phyloP scores from a whole-genome alignment of 2,888 invertebrate genomes.

The Chloroclysta siterata region DNA sequence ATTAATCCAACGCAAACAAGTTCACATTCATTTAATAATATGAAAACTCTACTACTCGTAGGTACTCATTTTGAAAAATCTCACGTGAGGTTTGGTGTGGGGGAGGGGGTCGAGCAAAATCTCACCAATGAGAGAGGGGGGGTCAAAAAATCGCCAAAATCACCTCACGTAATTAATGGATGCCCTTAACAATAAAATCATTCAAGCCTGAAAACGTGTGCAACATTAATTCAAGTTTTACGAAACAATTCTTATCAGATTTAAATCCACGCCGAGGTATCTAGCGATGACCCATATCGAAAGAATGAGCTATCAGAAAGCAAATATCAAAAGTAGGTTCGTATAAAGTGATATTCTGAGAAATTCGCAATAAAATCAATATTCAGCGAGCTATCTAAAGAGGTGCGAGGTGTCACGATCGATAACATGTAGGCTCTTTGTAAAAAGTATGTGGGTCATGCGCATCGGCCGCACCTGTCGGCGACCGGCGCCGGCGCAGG shows the following conservation, averaged over 20 bases:
- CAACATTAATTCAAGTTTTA: no score
- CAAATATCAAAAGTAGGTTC: slow-evolving; percentile 31
- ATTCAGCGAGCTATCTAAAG: slow-evolving; percentile 44
- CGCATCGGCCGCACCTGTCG: slow-evolving; percentile 49
- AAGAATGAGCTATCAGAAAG: slow-evolving; percentile 36
- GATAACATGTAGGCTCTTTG: slow-evolving; percentile 48
- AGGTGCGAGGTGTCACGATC: slow-evolving; percentile 44
- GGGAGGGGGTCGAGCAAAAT: no score
- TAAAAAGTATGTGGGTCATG: slow-evolving; percentile 53
- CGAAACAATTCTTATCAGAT: slow-evolving; percentile 5
- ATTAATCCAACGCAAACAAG: no score
- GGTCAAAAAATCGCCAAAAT: no score
- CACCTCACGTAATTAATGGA: no score
- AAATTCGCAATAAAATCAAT: slow-evolving; percentile 51
- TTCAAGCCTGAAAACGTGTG: no score
- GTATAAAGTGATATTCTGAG: slow-evolving; percentile 48
- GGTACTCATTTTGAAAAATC: no score
- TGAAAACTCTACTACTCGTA: no score
- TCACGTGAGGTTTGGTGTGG: no score
- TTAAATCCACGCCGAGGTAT: slow-evolving; percentile 1
- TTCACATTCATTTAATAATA: no score
- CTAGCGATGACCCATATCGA: slow-evolving; percentile 11
- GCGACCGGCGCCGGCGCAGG: slow-evolving; percentile 1
- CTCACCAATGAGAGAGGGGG: no score
- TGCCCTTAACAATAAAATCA: no score